A percentile compares a stretch with the other conserved stretches of the same genome.
phyloP scores from a whole-genome alignment of 2,888 invertebrate species.

The Drosophila kuntzei region DNA sequence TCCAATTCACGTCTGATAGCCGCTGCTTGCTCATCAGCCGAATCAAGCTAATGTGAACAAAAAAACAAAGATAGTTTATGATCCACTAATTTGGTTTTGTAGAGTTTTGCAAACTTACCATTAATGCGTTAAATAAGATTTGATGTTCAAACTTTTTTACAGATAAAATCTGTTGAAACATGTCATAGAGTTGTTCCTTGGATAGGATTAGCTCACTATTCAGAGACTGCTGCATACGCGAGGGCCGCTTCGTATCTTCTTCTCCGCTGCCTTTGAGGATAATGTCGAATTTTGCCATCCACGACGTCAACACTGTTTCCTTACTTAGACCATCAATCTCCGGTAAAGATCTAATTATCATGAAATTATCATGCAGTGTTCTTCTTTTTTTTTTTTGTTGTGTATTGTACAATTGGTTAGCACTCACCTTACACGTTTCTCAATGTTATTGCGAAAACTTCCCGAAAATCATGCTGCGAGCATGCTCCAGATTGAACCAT shows the following conservation, averaged over 20 bases:
- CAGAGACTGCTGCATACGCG: constrained; percentile 93
- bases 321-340: constrained; percentile 99
- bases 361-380: background rate
- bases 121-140: constrained; percentile 98
- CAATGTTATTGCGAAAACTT: constrained; percentile 99
- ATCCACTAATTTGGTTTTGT: background rate
- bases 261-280: constrained; percentile 97
- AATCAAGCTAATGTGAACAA: constrained; percentile 93
- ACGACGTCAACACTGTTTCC: constrained; percentile 98
- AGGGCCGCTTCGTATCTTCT: constrained; percentile 94
- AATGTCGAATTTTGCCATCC: constrained; percentile 99
- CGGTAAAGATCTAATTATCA: constrained; percentile 92
- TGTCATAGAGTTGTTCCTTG: constrained; percentile 99
- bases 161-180: constrained; percentile 99
- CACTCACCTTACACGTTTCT: constrained; percentile 95
- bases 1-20: constrained; percentile 99
- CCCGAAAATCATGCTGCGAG: constrained; percentile 99
- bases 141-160: constrained; percentile 99
- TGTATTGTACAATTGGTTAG: too few species aligned
- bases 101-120: constrained; percentile 86
- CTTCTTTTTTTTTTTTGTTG: background rate
- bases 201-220: constrained; percentile 98
- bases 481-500: constrained; percentile 99
- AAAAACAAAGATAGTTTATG: background rate
- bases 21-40: constrained; percentile 99